Conservation (phyloP, 2,113 vertebrate genomes). For the chimpanzee (Pan troglodytes) region DNA sequence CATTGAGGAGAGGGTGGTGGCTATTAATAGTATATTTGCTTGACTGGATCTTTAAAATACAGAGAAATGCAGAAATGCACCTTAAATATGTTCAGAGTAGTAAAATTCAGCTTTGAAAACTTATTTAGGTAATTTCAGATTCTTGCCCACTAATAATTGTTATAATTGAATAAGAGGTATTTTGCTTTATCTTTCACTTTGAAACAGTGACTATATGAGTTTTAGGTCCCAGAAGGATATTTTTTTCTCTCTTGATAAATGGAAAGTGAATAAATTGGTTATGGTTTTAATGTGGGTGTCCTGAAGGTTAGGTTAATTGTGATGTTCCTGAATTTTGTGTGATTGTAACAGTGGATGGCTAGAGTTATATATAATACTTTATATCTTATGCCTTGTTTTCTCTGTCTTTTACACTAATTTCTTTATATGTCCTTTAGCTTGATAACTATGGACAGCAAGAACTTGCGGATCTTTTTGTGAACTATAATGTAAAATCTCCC, state of each 20-base stretch:
- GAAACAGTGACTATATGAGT: neutral
- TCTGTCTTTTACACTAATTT: neutral
- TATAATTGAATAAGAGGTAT: neutral
- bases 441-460: constrained; percentile 96
- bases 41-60: too few relatives aligned
- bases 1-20: too few relatives aligned
- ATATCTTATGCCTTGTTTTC: constrained; percentile 20
- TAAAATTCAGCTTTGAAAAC: constrained; percentile 12
- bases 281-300: neutral
- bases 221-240: neutral
- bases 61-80: neutral
- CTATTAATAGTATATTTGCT: too few relatives aligned
- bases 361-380: neutral
- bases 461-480: constrained; percentile 94
- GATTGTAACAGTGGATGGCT: neutral
- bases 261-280: neutral
- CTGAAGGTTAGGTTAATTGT: neutral
- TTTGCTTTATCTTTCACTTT: neutral
- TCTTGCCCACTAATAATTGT: neutral
- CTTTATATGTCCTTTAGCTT: constrained; percentile 84
- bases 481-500: constrained; percentile 96
- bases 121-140: constrained; percentile 2
- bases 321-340: neutral
- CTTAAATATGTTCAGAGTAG: neutral
- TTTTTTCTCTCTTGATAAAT: neutral